These are phyloP conservation scores for Sciurus vulgaris DNA, from an alignment of 2,797 vertebrate species.

Conservation along the genomic window DNA sequence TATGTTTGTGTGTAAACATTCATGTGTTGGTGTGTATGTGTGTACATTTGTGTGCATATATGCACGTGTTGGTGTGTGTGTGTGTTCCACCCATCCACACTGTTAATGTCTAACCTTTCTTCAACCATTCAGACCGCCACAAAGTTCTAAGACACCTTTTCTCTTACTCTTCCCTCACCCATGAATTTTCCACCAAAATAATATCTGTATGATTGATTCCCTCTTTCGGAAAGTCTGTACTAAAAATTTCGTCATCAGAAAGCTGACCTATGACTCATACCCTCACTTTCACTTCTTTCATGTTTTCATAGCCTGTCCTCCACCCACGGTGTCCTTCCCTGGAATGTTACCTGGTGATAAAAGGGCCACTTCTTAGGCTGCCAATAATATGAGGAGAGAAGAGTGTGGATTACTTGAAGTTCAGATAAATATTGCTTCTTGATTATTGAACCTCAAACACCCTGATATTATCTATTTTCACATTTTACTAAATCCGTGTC, in stretches of 20 bases:
- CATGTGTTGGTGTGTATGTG: no score
- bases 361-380: background rate
- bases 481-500: background rate
- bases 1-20: no score
- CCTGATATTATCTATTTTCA: conserved; percentile 5
- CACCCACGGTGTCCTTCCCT: background rate
- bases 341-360: background rate
- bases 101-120: background rate
- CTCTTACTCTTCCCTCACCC: background rate
- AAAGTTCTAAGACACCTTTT: background rate
- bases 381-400: background rate
- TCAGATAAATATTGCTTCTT: background rate
- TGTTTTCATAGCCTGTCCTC: background rate
- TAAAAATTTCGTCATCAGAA: conserved; percentile 14
- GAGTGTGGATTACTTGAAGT: background rate
- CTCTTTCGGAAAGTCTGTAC: background rate
- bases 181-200: background rate
- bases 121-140: background rate
- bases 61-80: no score
- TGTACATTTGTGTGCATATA: no score
- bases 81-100: background rate
- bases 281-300: background rate
- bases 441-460: background rate
- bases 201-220: background rate
- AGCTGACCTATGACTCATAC: background rate